Evolutionary conservation across 2,113 vertebrate genomes (phyloP), one percentile per base, ranked within the genome.

Genomic region (Daphoenositta chrysoptera): DNA sequence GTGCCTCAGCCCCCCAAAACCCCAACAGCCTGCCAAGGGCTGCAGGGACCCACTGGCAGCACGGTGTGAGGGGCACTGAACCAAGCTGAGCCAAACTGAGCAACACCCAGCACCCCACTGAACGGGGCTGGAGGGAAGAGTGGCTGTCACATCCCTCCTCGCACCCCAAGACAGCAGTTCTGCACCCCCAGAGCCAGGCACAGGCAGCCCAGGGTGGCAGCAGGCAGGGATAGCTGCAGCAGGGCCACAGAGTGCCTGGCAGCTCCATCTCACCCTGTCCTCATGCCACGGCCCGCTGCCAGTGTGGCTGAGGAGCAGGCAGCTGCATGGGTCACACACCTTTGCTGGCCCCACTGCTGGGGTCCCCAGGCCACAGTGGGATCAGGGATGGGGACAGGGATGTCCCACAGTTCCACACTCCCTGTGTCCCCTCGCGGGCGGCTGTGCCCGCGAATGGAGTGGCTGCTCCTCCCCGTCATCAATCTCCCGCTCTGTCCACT

Each of bases 11-110:
- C 97, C 97, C 70, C 75, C 33, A 72, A 98, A 98, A 97, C 96
- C 97, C 97, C 98, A 95, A 95, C 93, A 97, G 97, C 98, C 97
- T 96, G 95, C 96, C 97, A 96, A 97, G 97, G 95, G 97, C 97
- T 98, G 97, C 95, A 96, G 97, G 96, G 96, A 98, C 96, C 97
- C 86, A 72, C 95, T 1, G 15, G 95, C 56, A 31, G 94, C 79
- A 87, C n/a, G 89, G 96, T 97, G 96, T 57, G 7, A 21, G 35
- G 23, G 76, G 28, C 31, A 30, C 17, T 0, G 1, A 54, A 63
- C 35, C 4, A 13, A 40, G 63, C 39, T 35, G 48, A 28, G 79
- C 35, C 26, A 31, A 48, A 37, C 35, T 2, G 0, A 61, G 2
- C 1, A 2, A 53, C 13, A 22, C 19, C 11, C 42, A 11, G 37